These are phyloP conservation scores for Spodoptera exigua DNA, from an alignment of 2,888 invertebrate species.

Conservation along the genomic window DNA sequence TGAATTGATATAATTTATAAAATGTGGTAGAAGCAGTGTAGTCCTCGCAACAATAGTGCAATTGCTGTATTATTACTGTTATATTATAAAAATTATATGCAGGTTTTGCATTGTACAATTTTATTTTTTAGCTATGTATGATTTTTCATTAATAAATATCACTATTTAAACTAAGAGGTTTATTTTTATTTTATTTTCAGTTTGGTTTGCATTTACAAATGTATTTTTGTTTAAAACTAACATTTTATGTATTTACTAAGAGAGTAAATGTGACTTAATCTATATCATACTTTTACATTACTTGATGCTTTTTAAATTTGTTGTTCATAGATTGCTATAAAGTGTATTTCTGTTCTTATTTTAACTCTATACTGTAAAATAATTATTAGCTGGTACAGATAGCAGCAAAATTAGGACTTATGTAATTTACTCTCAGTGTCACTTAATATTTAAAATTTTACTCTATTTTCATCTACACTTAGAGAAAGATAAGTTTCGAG, in stretches of 20 bases:
- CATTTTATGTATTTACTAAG: constrained; percentile 66
- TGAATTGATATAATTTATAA: constrained; percentile 76
- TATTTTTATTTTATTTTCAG: constrained; percentile 81
- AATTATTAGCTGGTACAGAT: constrained; percentile 70
- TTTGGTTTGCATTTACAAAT: constrained; percentile 78
- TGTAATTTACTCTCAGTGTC: constrained; percentile 74
- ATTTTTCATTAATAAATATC: constrained; percentile 87
- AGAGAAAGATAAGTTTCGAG: constrained; percentile 75
- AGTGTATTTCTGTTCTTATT: constrained; percentile 64
- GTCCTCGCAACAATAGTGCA: constrained; percentile 89
- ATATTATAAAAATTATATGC: constrained; percentile 85
- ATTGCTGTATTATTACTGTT: constrained; percentile 81
- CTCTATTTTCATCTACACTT: constrained; percentile 83
- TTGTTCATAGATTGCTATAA: constrained; percentile 68
- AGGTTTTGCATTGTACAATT: constrained; percentile 88
- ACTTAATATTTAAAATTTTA: constrained; percentile 75
- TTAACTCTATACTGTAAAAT: constrained; percentile 66
- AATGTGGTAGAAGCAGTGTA: constrained; percentile 84
- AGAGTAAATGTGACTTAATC: constrained; percentile 63
- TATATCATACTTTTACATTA: constrained; percentile 64
- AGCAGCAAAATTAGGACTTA: constrained; percentile 76
- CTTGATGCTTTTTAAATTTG: constrained; percentile 67
- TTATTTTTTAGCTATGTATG: constrained; percentile 87
- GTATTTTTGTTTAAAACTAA: constrained; percentile 66
- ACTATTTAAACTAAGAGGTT: constrained; percentile 84